Evolutionary conservation across 1,140 invertebrate species (phyloP).

Genomic region (Aphelenchoides besseyi): DNA sequence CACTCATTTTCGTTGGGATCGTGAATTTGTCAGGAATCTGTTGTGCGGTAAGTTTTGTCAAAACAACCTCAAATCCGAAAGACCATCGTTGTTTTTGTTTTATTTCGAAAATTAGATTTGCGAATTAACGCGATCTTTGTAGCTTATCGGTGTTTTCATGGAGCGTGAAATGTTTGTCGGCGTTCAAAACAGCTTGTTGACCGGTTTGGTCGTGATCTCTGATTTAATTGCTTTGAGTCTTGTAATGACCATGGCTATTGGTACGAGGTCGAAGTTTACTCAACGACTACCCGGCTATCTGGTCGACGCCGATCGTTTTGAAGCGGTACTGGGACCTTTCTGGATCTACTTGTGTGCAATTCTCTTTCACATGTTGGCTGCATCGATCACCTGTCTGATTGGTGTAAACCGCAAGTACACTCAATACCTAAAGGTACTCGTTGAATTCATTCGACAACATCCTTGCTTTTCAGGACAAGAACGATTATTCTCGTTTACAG

Average conservation of each 20-base stretch:
- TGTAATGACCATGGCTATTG: constrained; percentile 51
- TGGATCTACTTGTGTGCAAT: constrained; percentile 54
- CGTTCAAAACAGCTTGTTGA: constrained; percentile 42
- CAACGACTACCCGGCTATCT: constrained; percentile 23
- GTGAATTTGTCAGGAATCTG: constrained; percentile 44
- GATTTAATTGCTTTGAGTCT: constrained; percentile 47
- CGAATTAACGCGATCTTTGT: constrained; percentile 7
- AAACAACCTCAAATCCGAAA: not conserved
- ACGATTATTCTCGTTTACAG: constrained; percentile 13
- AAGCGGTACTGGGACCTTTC: constrained; percentile 44
- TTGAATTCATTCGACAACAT: not conserved
- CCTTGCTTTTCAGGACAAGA: constrained; percentile 18
- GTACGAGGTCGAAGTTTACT: constrained; percentile 28
- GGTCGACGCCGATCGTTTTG: constrained; percentile 37
- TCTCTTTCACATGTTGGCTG: constrained; percentile 54
- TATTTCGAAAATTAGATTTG: constrained; percentile 10
- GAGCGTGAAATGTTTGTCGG: constrained; percentile 41
- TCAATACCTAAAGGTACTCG: constrained; percentile 41
- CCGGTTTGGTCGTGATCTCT: constrained; percentile 44
- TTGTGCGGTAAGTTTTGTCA: constrained; percentile 36
- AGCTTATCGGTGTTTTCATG: constrained; percentile 45
- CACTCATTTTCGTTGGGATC: constrained; percentile 42
- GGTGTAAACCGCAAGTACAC: constrained; percentile 49
- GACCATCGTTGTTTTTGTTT: constrained; percentile 7
- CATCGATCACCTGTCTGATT: constrained; percentile 53